Conservation (phyloP, 2,797 vertebrate genomes). For the Chloroceryle amazona region DNA sequence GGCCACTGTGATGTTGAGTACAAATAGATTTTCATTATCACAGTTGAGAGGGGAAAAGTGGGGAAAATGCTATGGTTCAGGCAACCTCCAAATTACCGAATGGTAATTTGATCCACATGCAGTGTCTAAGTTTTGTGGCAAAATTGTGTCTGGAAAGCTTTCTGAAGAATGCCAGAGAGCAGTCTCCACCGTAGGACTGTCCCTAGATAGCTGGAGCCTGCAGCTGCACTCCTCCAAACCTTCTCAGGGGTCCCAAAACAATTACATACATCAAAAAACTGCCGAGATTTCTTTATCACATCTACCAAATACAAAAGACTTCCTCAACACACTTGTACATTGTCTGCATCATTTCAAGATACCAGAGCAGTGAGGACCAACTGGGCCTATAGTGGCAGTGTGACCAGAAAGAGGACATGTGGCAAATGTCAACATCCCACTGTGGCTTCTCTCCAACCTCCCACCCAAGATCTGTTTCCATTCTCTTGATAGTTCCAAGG, state of each 20-base stretch:
- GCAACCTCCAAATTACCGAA: not conserved
- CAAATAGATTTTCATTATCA: not conserved
- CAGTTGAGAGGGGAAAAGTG: not conserved
- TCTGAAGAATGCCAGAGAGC: not conserved
- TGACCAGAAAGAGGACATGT: not conserved
- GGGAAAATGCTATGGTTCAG: not conserved
- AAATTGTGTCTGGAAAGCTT: not conserved
- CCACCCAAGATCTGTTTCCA: not conserved
- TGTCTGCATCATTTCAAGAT: not conserved
- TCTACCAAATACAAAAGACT: not conserved
- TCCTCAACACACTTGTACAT: not conserved
- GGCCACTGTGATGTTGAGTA: not conserved
- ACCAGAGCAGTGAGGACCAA: not conserved
- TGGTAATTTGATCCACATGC: not conserved
- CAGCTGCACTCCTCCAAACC: not conserved
- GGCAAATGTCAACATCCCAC: not conserved
- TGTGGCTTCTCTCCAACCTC: not conserved
- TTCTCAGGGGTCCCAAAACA: not conserved
- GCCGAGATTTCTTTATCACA: not conserved
- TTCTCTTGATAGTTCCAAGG: not conserved
- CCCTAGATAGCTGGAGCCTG: not conserved
- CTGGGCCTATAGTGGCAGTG: rapidly evolving
- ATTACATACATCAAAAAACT: not conserved
- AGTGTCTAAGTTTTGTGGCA: not conserved
- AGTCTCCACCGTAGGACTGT: not conserved